phyloP scores from a whole-genome alignment of 2,888 invertebrate species.

The Chalcosyrphus nemorum region DNA sequence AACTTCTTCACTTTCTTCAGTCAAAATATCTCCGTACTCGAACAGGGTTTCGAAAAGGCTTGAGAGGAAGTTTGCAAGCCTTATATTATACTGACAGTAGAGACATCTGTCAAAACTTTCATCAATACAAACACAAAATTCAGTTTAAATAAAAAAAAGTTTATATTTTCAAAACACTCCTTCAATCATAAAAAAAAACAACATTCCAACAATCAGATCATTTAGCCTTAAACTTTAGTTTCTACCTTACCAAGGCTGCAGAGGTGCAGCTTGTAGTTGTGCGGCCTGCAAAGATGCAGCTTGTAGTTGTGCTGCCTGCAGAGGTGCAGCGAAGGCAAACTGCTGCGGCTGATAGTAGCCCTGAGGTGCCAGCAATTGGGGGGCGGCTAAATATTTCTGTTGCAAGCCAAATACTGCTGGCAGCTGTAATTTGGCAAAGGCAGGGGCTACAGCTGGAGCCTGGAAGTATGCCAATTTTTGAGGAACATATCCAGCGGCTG shows the following conservation, averaged over 20 bases:
- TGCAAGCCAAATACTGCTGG: slow-evolving; percentile 37
- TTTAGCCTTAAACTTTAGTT: background rate
- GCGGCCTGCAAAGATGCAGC: slow-evolving; percentile 46
- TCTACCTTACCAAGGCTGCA: slow-evolving; percentile 51
- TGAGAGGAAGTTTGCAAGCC: too few relatives aligned
- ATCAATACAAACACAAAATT: background rate
- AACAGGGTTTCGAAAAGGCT: too few relatives aligned
- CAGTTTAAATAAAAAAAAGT: slow-evolving; percentile 30
- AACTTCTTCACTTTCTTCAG: too few relatives aligned
- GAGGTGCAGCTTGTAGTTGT: too few relatives aligned
- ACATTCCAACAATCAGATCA: slow-evolving; percentile 9
- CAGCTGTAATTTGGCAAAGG: slow-evolving; percentile 51
- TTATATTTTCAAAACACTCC: slow-evolving; percentile 28
- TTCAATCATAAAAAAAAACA: slow-evolving; percentile 10
- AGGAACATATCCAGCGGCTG: slow-evolving; percentile 47
- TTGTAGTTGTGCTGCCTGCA: too few relatives aligned
- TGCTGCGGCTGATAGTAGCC: slow-evolving; percentile 60
- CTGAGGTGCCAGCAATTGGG: slow-evolving; percentile 34
- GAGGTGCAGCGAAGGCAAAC: slow-evolving; percentile 51
- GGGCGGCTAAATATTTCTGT: slow-evolving; percentile 30
- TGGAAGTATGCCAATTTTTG: slow-evolving; percentile 52
- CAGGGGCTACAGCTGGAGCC: slow-evolving; percentile 11
- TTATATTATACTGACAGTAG: background rate
- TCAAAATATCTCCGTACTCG: too few relatives aligned
- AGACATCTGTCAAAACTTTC: background rate